Base-by-base conservation (phyloP, 1,140 invertebrate genomes). In the Bombus affinis region DNA sequence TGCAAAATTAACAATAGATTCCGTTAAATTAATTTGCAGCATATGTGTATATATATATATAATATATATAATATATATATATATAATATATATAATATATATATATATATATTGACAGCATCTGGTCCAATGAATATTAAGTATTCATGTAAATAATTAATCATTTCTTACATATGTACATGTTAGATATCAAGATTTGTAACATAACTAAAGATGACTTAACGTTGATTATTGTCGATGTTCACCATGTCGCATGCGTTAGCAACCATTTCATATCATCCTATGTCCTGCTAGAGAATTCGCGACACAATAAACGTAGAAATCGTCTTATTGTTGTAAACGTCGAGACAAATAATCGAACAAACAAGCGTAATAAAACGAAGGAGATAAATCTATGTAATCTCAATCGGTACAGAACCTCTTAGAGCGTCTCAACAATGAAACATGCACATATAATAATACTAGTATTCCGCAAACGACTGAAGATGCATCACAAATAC, bases 51-150 rank as follows among this genome's bases (percentile, higher is more conserved):
- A 42, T 70, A 65, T 35, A 59, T 59, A 71, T 86, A 32, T 32
- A n/a, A 80, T 85, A 65, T 28, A 68, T n/a, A 68, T 82, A 80
- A 80, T 85, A 65, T 28, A 68, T n/a, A 68, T 82, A 80, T 85
- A 80, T 85, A 65, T 28, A 68, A 32, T 80, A 81, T 28, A 47
- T 65, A 81, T 35, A 47, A 70, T 42, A 53, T 28, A 68, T n/a
- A 68, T 82, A 80, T 85, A 65, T 28, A 68, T n/a, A 68, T 82
- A 80, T 85, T 81, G 44, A 86, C 85, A 88, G 73, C 85, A 85
- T 91, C 86, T 93, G 89, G 80, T 91, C 89, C 89, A 88, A 91
- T 91, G 86, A 92, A 92, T 88, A 82, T 91, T 89, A 92, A 90
- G 86, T 92, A 92, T 91, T 92, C 85, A 87, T 71, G 75, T 89